These are phyloP conservation scores for Lordiphosa mommai DNA, from an alignment of 1,140 invertebrate genomes.

Conservation along the genomic window DNA sequence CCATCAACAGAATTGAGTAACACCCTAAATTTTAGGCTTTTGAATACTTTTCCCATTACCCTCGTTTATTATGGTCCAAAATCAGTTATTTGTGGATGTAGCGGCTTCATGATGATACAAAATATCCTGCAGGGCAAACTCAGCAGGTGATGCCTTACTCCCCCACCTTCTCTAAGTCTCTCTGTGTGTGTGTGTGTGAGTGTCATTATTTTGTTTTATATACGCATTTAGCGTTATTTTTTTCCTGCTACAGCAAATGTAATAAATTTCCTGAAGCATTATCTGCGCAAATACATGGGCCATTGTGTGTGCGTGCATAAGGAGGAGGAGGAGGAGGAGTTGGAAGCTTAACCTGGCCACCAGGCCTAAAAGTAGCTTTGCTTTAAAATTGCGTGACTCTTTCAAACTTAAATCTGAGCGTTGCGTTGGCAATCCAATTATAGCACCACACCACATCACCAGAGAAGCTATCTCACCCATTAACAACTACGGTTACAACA, in stretches of 20 bases:
- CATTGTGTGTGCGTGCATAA: conserved; percentile 10
- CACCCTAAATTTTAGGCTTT: no score
- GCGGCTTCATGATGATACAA: conserved; percentile 24
- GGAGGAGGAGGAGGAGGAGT: conserved; percentile 18
- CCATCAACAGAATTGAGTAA: no score
- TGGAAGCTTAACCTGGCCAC: conserved; percentile 25
- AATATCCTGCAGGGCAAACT: conserved; percentile 17
- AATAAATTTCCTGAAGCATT: conserved; percentile 68
- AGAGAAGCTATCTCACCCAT: conserved; percentile 12
- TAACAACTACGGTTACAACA: conserved; percentile 16
- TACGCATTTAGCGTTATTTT: conserved; percentile 58
- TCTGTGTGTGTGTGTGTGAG: conserved; percentile 13
- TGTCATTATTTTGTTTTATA: conserved; percentile 61
- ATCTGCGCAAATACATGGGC: conserved; percentile 48
- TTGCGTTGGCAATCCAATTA: conserved; percentile 29
- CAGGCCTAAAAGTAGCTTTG: neutral
- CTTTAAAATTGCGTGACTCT: conserved; percentile 15
- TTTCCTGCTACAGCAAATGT: conserved; percentile 38
- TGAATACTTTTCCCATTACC: neutral
- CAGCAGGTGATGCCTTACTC: conserved; percentile 28
- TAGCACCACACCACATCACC: neutral
- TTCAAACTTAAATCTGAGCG: conserved; percentile 25
- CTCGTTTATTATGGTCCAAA: neutral
- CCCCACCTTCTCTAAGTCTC: neutral
- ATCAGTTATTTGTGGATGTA: no score